Base-by-base conservation (phyloP, 2,113 vertebrate species). In the Phyllostomus hastatus region DNA sequence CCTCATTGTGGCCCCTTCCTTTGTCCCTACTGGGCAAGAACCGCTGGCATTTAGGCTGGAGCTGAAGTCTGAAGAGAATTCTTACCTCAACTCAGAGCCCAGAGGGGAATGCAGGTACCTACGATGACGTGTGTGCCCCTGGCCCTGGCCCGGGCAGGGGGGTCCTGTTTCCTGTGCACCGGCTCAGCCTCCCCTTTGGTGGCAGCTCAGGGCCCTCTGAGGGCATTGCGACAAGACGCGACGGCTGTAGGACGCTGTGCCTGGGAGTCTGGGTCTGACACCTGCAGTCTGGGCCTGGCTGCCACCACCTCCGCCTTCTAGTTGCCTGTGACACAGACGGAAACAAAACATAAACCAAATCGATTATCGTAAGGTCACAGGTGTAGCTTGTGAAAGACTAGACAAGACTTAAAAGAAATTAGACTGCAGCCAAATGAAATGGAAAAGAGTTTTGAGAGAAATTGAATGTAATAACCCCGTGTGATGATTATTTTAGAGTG, bases 301-400 rank as follows among this genome's bases (percentile, higher is more conserved):
- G 17, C 75, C 38, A 50, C 69, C 46, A 33, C 70, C 19, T 83
- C 46, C 52, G 20, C 38, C 33, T 90, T 82, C 70, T 61, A n/a
- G 91, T 93, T 89, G 64, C 33, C 1, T 31, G 50, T 28, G 75
- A 81, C 75, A 76, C 61, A 73, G 57, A 76, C 90, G 88, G 90
- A 93, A 94, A 61, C 88, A 82, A 92, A 95, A 81, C 76, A 67
- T 91, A 85, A 94, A 89, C 33, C 75, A 91, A 97, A 80, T 93
- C 26, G 16, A 91, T 95, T 93, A 95, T 88, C 64, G 8, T 91
- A 91, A 96, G 97, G 97, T 96, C 96, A 96, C 79, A 93, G 96
- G 83, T 86, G 91, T 67, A 76, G 93, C 64, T 46, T 24, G 41
- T 46, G 82, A 96, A 91, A 86, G 88, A 82, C 73, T 57, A 85